Evolutionary conservation across 1,140 invertebrate genomes (phyloP), one percentile per base, ranked within the genome.

Genomic region (Procambarus virginalis): DNA sequence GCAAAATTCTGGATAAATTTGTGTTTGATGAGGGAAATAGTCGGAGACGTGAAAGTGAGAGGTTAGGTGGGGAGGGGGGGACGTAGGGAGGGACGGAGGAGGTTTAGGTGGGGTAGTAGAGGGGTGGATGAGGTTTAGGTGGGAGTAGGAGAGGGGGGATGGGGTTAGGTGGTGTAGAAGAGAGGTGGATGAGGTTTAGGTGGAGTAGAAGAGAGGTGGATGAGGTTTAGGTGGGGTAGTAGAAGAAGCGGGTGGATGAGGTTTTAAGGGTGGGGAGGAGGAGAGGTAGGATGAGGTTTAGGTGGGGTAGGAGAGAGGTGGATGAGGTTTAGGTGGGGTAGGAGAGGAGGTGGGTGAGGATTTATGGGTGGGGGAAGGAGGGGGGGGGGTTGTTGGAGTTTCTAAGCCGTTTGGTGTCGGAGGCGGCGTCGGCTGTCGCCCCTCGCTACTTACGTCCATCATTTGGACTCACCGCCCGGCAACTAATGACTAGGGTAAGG

Each of bases 401-500:
- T n/a, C n/a, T n/a, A n/a, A n/a, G n/a, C n/a, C n/a, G n/a, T n/a
- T n/a, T n/a, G n/a, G n/a, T n/a, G n/a, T n/a, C 73, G 49, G 73
- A 83, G 81, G 87, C 84, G 87, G 87, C 82, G 75, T 81, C 82
- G 87, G 81, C 87, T 89, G 82, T 89, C 87, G 87, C 87, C 76
- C 87, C 87, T 77, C 82, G 75, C 81, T 79, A 84, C 81, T 84
- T 89, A 89, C 87, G 81, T 83, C 87, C 87, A 79, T 90, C 89
- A 90, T 90, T 90, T 85, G 89, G 83, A 82, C 68, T 75, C 89
- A 90, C 83, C 76, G 77, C 77, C 83, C 89, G 89, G 89, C n/a
- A 90, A 90, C 89, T 90, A 90, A 90, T 90, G 89, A 90, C 89
- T 75, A 86, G 89, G 89, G 89, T 85, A 86, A 85, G 89, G 89